Base-by-base conservation (phyloP, 2,113 vertebrate genomes). In the Crotalus horridus region DNA sequence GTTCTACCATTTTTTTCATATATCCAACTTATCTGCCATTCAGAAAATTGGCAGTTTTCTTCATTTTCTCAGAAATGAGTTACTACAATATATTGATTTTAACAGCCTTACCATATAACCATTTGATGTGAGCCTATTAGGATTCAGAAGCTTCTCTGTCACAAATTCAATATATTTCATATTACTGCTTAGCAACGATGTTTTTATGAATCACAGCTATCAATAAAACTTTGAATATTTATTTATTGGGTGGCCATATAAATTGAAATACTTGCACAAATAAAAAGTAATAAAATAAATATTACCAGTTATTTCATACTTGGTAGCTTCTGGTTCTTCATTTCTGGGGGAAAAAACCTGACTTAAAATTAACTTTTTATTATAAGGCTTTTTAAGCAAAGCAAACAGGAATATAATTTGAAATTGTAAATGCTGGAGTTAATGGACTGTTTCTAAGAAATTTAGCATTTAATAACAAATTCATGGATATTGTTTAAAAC, bases 271-370 rank as follows among this genome's bases (percentile, higher is more conserved):
- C 74, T 20, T 81, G 74, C 7, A 43, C 39, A 81, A 74, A 74
- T 33, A 74, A 81, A 74, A 81, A 81, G 33, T 39, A 74, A 3
- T 64, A 53, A 43, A 96, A 91, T 87, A 58, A 94, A 87, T 97
- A 97, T 97, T 93, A 98, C 98, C 98, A 91, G 95, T 96, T 95
- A 98, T 97, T 74, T 97, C 96, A 92, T 94, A 95, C 0, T 85
- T 23, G 93, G 95, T 95, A 93, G 89, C 90, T 85, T 93, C 97
- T n/a, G 89, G 88, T 26, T 94, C 97, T 93, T 97, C 97, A 93
- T 88, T 94, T 92, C 98, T 98, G 96, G 94, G 93, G 86, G 91
- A 89, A 93, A 91, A 92, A 51, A 93, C 91, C 56, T 39, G 4
- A 91, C 90, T 56, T 51, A 92, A 46, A 43, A 88, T 64, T 12